phyloP scores from a whole-genome alignment of 92 coral and sea anemone species.

The Zoanthus sociatus region DNA sequence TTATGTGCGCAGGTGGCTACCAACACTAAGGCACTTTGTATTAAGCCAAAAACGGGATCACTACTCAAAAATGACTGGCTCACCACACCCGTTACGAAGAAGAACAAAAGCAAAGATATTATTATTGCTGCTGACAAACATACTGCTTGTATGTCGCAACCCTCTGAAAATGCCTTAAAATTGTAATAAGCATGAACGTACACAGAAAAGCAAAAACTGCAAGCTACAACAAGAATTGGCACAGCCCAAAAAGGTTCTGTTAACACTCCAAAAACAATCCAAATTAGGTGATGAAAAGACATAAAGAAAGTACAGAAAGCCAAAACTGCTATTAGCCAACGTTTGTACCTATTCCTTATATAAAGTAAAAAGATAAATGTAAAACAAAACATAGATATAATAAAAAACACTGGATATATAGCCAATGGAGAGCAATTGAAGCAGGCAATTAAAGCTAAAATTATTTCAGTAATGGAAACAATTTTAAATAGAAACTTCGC shows the following conservation, averaged over 20 bases:
- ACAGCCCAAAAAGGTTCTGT: slow-evolving; percentile 77
- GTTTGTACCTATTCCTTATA: too few species aligned
- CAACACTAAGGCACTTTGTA: slow-evolving; percentile 21
- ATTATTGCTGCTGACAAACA: neutral
- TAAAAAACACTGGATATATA: too few species aligned
- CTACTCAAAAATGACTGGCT: slow-evolving; percentile 30
- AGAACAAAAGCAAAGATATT: slow-evolving; percentile 17
- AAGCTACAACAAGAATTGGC: slow-evolving; percentile 53
- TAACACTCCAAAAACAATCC: slow-evolving; percentile 69
- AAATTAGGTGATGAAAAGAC: slow-evolving; percentile 58
- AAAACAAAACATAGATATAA: too few species aligned
- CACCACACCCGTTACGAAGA: slow-evolving; percentile 27
- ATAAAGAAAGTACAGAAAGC: neutral
- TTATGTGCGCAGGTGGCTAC: neutral
- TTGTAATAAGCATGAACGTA: slow-evolving; percentile 10
- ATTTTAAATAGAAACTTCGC: too few species aligned
- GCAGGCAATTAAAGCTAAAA: too few species aligned
- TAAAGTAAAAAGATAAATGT: too few species aligned
- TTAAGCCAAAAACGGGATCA: slow-evolving; percentile 13
- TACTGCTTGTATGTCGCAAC: neutral
- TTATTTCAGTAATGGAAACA: too few species aligned
- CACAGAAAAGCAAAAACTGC: slow-evolving; percentile 41
- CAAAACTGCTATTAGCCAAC: too few species aligned
- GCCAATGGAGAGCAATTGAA: too few species aligned
- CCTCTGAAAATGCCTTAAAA: neutral